Percentiles rank a stretch among this genome's conserved stretches.
phyloP scores from a whole-genome alignment of 2,888 invertebrate species.

The Alsophila aescularia region DNA sequence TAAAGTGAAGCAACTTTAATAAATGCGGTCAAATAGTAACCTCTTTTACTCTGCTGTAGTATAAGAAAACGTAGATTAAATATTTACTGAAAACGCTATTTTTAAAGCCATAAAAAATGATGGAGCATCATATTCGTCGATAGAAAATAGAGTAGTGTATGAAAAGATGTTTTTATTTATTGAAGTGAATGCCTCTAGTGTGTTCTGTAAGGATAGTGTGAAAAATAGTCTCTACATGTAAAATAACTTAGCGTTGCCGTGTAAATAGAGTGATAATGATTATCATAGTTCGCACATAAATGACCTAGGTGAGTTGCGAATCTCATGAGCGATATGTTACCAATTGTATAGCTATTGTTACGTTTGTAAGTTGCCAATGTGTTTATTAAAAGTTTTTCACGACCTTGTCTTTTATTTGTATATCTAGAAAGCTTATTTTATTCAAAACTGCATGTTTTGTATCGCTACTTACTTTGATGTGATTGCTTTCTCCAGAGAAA shows the following conservation, averaged over 20 bases:
- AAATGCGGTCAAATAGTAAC: constrained; percentile 2
- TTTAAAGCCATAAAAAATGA: constrained; percentile 33
- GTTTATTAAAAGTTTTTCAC: constrained; percentile 65
- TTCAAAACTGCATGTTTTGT: neutral
- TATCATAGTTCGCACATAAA: constrained; percentile 48
- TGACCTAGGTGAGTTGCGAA: constrained; percentile 35
- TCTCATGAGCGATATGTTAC: constrained; percentile 10
- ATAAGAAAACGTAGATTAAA: constrained; percentile 26
- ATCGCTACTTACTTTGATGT: neutral
- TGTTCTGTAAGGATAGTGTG: constrained; percentile 26
- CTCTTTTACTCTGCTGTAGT: constrained; percentile 34
- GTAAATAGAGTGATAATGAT: constrained; percentile 68
- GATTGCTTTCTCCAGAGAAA: no score
- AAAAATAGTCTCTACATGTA: constrained; percentile 42
- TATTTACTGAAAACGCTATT: constrained; percentile 24
- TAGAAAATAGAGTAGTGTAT: constrained; percentile 14
- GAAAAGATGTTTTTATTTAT: constrained; percentile 18
- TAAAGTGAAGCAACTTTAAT: neutral
- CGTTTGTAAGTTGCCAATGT: constrained; percentile 63
- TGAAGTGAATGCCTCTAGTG: constrained; percentile 19
- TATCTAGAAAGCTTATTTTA: neutral
- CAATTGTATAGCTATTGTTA: constrained; percentile 60
- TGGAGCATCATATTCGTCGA: constrained; percentile 32
- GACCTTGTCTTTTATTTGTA: constrained; percentile 38
- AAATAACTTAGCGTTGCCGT: constrained; percentile 57